Evolutionary conservation across 2,113 vertebrate genomes (phyloP), one percentile per base, ranked within the genome.

Genomic region (Heliornis fulica): DNA sequence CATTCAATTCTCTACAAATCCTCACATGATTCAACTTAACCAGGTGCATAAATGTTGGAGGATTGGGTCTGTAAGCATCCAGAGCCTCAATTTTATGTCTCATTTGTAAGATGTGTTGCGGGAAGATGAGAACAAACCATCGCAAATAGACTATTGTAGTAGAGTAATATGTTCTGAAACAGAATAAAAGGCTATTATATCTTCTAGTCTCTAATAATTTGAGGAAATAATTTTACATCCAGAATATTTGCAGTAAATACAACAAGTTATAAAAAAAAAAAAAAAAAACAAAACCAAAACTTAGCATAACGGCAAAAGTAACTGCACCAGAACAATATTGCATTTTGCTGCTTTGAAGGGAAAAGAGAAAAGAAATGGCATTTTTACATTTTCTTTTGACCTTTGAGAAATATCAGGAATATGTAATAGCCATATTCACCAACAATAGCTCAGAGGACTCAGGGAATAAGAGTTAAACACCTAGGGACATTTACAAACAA

Each of bases 351-450:
- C 51, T 68, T 80, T 91, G 83, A 91, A 92, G 74, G 90, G 43
- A 66, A 72, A 83, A 91, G 86, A 94, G 76, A 90, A 93, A 94
- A 95, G 90, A 95, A 81, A 77, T 82, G 91, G 70, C 87, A 82
- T 76, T 88, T 97, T 95, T 97, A 97, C 96, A 94, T 97, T 97
- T 96, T 90, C 93, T 93, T 94, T 95, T 94, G 96, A 96, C 96
- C 97, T 97, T 97, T 98, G 88, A 91, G 91, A 97, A 98, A 94
- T 92, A 97, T 78, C 92, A 95, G 95, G 94, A 97, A 91, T 96
- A 89, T 97, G 78, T 94, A 97, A 97, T 91, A 96, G 79, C 89
- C 83, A 74, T 80, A 92, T 69, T 91, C 91, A 70, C 85, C 61
- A 85, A 88, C 54, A 77, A 87, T 79, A 68, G 93, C 90, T 94